These are phyloP conservation scores for Cheilosia urbana DNA, from an alignment of 2,888 invertebrate species.

Conservation along the genomic window DNA sequence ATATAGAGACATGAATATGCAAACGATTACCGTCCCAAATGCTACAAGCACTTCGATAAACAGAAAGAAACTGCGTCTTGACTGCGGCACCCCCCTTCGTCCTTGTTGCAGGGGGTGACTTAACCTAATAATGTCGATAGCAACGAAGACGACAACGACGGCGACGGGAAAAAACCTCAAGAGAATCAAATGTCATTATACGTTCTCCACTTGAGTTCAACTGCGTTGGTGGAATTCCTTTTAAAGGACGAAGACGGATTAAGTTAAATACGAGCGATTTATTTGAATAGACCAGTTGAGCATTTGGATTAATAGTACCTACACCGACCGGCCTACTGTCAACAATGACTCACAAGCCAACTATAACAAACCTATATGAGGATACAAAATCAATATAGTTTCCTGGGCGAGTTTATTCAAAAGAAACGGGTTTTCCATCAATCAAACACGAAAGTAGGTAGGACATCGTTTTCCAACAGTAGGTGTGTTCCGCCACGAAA, in stretches of 20 bases:
- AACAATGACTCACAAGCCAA: not conserved
- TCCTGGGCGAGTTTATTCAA: not conserved
- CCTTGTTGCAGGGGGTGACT: not conserved
- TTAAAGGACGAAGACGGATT: not conserved
- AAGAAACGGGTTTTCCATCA: not conserved
- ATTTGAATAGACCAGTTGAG: constrained; percentile 4
- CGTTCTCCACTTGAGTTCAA: not conserved
- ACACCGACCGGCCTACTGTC: not conserved
- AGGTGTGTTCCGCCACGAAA: not conserved
- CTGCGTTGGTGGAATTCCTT: not conserved
- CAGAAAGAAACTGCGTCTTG: constrained; percentile 1
- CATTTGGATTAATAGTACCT: not conserved
- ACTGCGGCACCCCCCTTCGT: not conserved
- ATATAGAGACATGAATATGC: constrained; percentile 4
- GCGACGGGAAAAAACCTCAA: not conserved
- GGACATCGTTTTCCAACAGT: too few relatives aligned
- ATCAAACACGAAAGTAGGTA: not conserved
- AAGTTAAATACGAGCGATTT: not conserved
- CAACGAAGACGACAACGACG: not conserved
- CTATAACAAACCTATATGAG: not conserved
- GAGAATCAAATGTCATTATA: constrained; percentile 1
- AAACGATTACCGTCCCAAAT: not conserved
- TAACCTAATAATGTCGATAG: constrained; percentile 5
- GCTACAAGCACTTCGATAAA: not conserved
- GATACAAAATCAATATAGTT: not conserved